Base-by-base conservation (phyloP, 2,113 vertebrate species). In the Spilogale gracilis region DNA sequence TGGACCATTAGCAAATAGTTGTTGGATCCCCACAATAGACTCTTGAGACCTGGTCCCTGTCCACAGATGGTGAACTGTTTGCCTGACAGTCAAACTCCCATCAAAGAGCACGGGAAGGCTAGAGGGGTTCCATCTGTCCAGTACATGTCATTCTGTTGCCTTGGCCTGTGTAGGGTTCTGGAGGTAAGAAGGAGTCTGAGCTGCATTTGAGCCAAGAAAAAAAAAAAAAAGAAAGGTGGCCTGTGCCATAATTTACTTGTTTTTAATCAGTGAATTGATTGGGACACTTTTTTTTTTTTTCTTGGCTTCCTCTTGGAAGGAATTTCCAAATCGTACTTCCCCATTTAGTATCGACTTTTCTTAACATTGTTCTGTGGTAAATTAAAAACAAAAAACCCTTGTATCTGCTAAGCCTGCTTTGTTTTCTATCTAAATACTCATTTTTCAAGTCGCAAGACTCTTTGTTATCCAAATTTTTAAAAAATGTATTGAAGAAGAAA, bases 371-470 rank as follows among this genome's bases (percentile, higher is more conserved):
- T 71, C 50, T 80, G 38, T 0, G 54, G 20, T 32, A 63, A 54
- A 21, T 71, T 56, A 84, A 52, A 73, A 71, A 38, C 30, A 90
- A 71, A 85, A 85, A 88, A 1, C 48, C 54, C 16, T 87, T 54
- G 25, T 45, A 78, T 73, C 45, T 52, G 27, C 14, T 73, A 81
- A 60, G 38, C 1, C 13, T 50, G 21, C 14, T 92, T 92, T 78
- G 48, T 71, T 95, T 89, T 89, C 61, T 0, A 0, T 43, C 74
- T 96, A 91, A 90, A 96, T 96, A 95, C 12, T 21, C 84, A 79
- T 96, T 97, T 97, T 54, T 95, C 94, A 98, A 94, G 80, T 89
- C 38, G 6, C 67, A 97, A 94, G 50, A n/a, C 95, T 97, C 96
- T 0, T 67, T 96, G 61, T 91, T 96, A 84, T 88, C 95, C 65